Evolutionary conservation across 2,888 invertebrate species (phyloP), one percentile per base, ranked within the genome.

Genomic region (Thymelicus sylvestris): DNA sequence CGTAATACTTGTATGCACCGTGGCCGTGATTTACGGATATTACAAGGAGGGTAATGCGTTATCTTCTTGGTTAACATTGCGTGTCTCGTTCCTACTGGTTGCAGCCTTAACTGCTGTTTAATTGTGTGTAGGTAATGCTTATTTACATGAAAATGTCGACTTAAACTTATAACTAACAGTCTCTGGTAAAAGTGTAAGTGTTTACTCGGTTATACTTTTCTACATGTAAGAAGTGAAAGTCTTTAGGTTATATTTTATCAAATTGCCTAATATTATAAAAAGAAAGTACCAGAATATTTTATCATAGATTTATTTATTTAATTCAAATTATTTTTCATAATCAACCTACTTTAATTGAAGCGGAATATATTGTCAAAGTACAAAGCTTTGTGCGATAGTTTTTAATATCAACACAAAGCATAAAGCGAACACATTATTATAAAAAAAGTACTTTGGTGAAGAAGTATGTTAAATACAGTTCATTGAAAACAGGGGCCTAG

Each of bases 11-110:
- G 60, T 65, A 69, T 69, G 57, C 31, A 66, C 41, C 31, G 15
- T 61, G 52, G 24, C 13, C 60, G 70, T 71, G 66, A 71, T 71
- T 71, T 71, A 71, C 48, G 41, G 70, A 71, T 71, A 71, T 66
- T 71, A 66, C 60, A 38, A 24, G 63, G 69, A 50, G 69, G 60
- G 66, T 66, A 61, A 71, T 66, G 70, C 60, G 57, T 66, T 71
- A 71, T 71, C 70, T 66, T 66, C 31, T 60, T 57, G 64, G 64
- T 44, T 60, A 39, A 59, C 39, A 50, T 59, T 59, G 60, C 65
- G 60, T 70, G 50, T 15, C 10, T 31, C 24, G 65, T 64, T 64
- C 7, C 52, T 62, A 52, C 13, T 52, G 15, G 52, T 52, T 50
- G 44, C 19, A 31, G 61, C 19, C 5, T 38, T 48, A 31, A 63